A percentile compares a stretch with the other conserved stretches of the same genome.
These are phyloP conservation scores for Diglossa brunneiventris DNA, from an alignment of 2,113 vertebrate genomes.

Conservation along the genomic window DNA sequence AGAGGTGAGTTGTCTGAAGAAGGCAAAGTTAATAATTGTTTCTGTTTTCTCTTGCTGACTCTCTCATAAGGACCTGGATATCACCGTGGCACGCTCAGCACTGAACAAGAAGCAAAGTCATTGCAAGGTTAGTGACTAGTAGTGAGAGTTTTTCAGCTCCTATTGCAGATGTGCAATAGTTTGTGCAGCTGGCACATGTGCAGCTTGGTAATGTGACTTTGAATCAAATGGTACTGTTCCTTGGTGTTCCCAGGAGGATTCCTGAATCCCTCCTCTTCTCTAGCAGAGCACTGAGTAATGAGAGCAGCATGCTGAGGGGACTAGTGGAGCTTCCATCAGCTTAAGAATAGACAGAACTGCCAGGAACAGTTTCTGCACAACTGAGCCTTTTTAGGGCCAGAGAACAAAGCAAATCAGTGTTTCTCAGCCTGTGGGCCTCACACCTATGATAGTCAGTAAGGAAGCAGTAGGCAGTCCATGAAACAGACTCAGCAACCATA, in stretches of 20 bases:
- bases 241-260: background rate
- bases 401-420: background rate
- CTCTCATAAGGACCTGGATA: background rate
- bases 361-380: background rate
- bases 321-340: background rate
- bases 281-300: background rate
- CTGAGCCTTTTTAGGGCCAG: background rate
- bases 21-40: background rate
- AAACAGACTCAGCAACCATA: background rate
- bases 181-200: background rate
- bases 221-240: background rate
- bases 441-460: background rate
- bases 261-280: background rate
- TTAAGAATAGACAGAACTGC: background rate
- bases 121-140: background rate
- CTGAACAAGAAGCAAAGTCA: background rate
- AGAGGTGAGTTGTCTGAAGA: background rate
- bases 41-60: background rate
- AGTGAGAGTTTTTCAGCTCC: background rate
- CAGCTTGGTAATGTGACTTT: background rate
- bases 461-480: background rate
- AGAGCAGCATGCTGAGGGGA: background rate
- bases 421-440: background rate
- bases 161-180: background rate
- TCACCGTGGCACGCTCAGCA: background rate